Evolutionary conservation across 2,113 vertebrate genomes (phyloP).

Genomic region (Sclerurus mexicanus): DNA sequence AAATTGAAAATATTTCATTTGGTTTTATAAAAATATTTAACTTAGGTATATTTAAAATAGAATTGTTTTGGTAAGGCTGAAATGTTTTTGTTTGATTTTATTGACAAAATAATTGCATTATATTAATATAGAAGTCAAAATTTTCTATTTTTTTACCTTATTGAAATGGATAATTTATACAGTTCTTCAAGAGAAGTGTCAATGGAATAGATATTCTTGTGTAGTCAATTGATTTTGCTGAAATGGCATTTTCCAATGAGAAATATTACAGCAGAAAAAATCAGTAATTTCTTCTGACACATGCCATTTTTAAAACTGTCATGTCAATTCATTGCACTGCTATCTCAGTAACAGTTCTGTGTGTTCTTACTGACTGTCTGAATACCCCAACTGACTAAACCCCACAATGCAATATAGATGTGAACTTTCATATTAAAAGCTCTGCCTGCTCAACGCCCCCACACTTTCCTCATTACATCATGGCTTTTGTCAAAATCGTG

Average conservation of each 20-base stretch:
- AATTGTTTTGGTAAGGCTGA: neutral
- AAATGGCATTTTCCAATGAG: neutral
- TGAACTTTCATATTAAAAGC: neutral
- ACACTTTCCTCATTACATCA: rapidly evolving
- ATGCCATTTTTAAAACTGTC: neutral
- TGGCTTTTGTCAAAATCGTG: neutral
- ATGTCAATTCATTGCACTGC: neutral
- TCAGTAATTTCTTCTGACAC: neutral
- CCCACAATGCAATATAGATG: neutral
- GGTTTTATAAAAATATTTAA: neutral
- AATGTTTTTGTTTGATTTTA: neutral
- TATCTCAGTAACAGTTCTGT: neutral
- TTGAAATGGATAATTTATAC: neutral
- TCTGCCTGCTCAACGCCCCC: neutral
- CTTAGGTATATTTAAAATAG: neutral
- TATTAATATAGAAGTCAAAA: neutral
- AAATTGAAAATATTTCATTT: neutral
- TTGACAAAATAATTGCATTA: neutral
- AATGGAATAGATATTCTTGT: neutral
- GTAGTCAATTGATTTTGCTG: neutral
- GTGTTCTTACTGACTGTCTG: neutral
- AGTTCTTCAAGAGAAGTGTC: neutral
- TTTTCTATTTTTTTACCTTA: neutral
- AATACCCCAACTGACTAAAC: neutral
- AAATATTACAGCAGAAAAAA: neutral